Evolutionary conservation across 2,797 vertebrate genomes (phyloP), one percentile per base, ranked within the genome.

Genomic region (Schizopygopsis malacanthus): DNA sequence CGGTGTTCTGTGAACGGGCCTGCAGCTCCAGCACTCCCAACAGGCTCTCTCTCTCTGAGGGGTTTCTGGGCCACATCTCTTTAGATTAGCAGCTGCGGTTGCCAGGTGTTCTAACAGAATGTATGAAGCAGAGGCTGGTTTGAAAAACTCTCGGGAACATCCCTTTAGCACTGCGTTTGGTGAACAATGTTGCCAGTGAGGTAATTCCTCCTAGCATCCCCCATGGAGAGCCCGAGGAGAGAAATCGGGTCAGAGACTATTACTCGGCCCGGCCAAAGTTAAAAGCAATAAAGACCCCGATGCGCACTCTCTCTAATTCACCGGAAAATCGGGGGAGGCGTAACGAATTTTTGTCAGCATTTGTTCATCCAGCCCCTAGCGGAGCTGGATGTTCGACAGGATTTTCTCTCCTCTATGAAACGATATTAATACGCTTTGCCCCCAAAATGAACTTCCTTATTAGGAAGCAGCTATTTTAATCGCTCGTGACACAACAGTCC

Each of bases 121-220:
- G 54, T 77, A 70, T 81, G 70, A 78, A 75, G 75, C n/a, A n/a
- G n/a, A n/a, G n/a, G n/a, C 83, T 54, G n/a, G 28, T 54, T 82
- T 69, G 50, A 59, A 87, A 85, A 83, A 65, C 81, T 65, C 20
- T 11, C n/a, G n/a, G n/a, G n/a, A 80, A 76, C 50, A 9, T 79
- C 37, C 45, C 56, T 47, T 90, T 87, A 89, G 84, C 61, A 85
- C 70, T 25, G 47, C 33, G 22, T 92, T 86, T 90, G 67, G 76
- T 77, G 77, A 70, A 50, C 41, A 77, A 70, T 33, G 87, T 91
- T 89, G n/a, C n/a, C n/a, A n/a, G n/a, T 79, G 45, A 86, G 87
- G 90, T 92, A 91, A 93, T 82, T 90, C 89, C 91, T 91, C 90
- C 56, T 90, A 90, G 88, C n/a, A n/a, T n/a, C n/a, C n/a, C n/a